Conservation (phyloP, 2,888 invertebrate species). For the Sarcophaga carnaria region DNA sequence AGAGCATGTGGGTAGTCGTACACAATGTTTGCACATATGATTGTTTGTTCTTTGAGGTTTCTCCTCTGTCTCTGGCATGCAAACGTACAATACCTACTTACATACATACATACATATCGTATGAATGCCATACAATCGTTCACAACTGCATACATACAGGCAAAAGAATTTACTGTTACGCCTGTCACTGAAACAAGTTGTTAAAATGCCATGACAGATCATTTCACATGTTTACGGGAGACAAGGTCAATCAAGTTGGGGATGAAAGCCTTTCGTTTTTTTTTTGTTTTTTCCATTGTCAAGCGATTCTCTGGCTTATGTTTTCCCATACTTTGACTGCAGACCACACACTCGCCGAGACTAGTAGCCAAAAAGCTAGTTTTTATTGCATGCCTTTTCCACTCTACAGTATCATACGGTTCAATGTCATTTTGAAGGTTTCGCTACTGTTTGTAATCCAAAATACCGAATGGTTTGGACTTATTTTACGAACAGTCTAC, state of each 20-base stretch:
- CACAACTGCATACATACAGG: neutral
- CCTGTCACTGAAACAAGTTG: constrained; percentile 60
- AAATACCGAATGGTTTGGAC: too few relatives aligned
- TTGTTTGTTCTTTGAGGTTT: neutral
- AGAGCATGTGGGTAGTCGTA: neutral
- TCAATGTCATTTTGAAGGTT: too few relatives aligned
- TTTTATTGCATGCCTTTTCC: constrained; percentile 29
- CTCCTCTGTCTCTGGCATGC: neutral
- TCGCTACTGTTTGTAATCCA: too few relatives aligned
- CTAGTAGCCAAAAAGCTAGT: constrained; percentile 43
- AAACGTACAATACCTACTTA: neutral
- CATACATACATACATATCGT: too few relatives aligned
- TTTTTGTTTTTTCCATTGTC: constrained; percentile 15
- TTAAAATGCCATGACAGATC: constrained; percentile 59
- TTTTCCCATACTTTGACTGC: too few relatives aligned
- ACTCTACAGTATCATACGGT: too few relatives aligned
- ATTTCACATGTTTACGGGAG: constrained; percentile 38
- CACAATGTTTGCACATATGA: neutral
- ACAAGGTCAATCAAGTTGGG: constrained; percentile 29
- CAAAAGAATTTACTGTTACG: constrained; percentile 38
- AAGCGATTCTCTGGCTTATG: too few relatives aligned
- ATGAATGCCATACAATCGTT: too few relatives aligned
- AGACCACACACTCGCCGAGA: too few relatives aligned
- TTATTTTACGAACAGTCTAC: too few relatives aligned
- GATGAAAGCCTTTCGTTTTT: constrained; percentile 14